Evolutionary conservation across 2,888 invertebrate genomes (phyloP), one percentile per base, ranked within the genome.

Genomic region (Punctoribates punctum): DNA sequence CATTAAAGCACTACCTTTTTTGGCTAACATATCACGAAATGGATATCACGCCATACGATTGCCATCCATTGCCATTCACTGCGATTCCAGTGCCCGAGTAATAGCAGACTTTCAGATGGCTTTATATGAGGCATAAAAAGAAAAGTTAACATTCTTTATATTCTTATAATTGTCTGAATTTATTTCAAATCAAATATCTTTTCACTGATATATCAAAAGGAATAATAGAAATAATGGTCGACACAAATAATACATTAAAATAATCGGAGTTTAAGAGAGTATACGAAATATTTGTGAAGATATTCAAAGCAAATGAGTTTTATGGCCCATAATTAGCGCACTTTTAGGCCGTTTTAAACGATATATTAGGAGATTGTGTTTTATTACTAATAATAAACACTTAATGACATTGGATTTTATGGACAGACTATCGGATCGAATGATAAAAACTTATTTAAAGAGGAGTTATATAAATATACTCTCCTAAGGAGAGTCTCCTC

Each of bases 1-100:
- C 34, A 34, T 34, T 17, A 13, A 13, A 48, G 48, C 5, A 57
- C 57, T 57, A 57, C 57, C 20, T 62, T 29, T 62, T 29, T 29
- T 29, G 62, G 29, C 9, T 29, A 29, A 17, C 27, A 62, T 62
- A 62, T 62, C 62, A 62, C 62, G 62, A 62, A 62, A 29, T 62
- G 27, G 23, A 62, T 62, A 62, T 62, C 25, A 62, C 27, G 27
- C 27, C 29, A 62, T 27, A 27, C 27, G 27, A 54, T 54, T 5
- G 48, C 3, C 34, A 3, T 34, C 6, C n/a, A n/a, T n/a, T n/a
- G n/a, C n/a, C 48, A 48, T 48, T 17, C 48, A 13, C 13, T 48
- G n/a, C 48, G 17, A 48, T 48, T 11, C 48, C 48, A 48, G 15
- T 48, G 48, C 48, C n/a, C n/a, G n/a, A n/a, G 8, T 34, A 34